phyloP scores from a whole-genome alignment of 2,113 vertebrate species.

The Hepsetus odoe region DNA sequence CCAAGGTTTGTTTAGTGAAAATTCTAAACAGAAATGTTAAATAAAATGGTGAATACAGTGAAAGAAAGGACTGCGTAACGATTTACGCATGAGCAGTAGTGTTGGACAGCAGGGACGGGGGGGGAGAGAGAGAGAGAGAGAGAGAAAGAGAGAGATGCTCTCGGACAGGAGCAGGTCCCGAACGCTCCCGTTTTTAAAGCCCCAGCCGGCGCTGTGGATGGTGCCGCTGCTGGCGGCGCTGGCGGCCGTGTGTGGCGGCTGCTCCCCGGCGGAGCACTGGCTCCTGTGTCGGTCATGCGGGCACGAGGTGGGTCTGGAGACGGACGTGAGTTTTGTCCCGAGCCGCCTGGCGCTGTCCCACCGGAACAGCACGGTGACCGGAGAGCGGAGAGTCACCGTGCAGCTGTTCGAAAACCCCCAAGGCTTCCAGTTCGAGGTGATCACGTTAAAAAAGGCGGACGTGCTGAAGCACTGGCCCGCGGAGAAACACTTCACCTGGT shows the following conservation, averaged over 20 bases:
- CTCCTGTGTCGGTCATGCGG: slow-evolving; percentile 63
- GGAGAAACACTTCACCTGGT: slow-evolving; percentile 62
- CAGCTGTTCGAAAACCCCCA: slow-evolving; percentile 72
- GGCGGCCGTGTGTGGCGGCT: not conserved
- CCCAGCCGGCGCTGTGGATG: not conserved
- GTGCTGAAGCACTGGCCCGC: slow-evolving; percentile 71
- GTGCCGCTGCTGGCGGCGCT: not conserved
- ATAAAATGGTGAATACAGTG: no score
- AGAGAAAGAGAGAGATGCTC: not conserved
- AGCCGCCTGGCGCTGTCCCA: slow-evolving; percentile 66
- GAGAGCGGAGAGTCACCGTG: slow-evolving; percentile 44
- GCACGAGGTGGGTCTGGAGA: slow-evolving; percentile 55
- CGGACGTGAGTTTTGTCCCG: slow-evolving; percentile 57
- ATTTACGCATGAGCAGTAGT: no score
- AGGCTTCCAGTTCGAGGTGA: slow-evolving; percentile 69
- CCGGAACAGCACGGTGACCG: slow-evolving; percentile 56
- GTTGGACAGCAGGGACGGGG: no score
- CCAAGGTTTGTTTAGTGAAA: no score
- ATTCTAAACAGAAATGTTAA: no score
- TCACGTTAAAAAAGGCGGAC: slow-evolving; percentile 66
- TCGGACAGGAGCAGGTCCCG: not conserved
- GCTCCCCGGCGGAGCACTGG: not conserved
- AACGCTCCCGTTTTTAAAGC: not conserved
- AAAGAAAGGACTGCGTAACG: no score
- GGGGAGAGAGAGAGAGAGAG: no score